Conservation (phyloP, 1,140 invertebrate species). For the Neodiprion virginianus region DNA sequence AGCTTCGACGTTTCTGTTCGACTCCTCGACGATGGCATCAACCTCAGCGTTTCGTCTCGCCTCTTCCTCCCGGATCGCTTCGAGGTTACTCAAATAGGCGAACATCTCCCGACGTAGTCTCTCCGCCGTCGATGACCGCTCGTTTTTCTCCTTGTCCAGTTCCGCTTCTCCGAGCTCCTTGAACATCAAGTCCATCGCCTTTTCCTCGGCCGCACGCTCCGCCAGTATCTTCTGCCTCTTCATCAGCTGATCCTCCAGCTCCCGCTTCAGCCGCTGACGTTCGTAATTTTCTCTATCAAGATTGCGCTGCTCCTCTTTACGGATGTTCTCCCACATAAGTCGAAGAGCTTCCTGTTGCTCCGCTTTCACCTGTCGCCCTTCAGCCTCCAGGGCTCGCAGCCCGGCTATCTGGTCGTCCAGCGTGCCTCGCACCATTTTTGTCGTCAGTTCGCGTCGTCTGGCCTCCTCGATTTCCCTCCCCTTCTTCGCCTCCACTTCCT, state of each 20-base stretch:
- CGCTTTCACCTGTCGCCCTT: constrained; percentile 23
- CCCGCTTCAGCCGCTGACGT: constrained; percentile 30
- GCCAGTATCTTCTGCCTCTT: constrained; percentile 25
- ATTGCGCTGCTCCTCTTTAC: constrained; percentile 28
- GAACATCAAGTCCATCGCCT: constrained; percentile 26
- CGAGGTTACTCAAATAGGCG: constrained; percentile 33
- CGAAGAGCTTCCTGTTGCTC: constrained; percentile 34
- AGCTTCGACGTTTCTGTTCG: constrained; percentile 13
- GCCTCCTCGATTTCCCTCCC: constrained; percentile 30
- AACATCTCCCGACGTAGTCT: constrained; percentile 33
- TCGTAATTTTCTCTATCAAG: constrained; percentile 30
- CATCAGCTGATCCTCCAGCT: constrained; percentile 40
- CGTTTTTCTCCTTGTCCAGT: constrained; percentile 26
- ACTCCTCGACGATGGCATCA: constrained; percentile 28
- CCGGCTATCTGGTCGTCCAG: constrained; percentile 39
- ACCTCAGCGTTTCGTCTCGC: constrained; percentile 30
- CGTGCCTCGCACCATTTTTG: constrained; percentile 8
- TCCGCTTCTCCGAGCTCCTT: constrained; percentile 28
- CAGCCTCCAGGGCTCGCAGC: constrained; percentile 31
- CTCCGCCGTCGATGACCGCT: constrained; percentile 15
- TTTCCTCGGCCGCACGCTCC: constrained; percentile 33
- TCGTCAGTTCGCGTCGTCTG: constrained; percentile 13
- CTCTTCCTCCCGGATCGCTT: constrained; percentile 33
- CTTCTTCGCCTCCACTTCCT: constrained; percentile 33
- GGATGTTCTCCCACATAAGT: constrained; percentile 26